phyloP scores from a whole-genome alignment of 2,888 invertebrate genomes.

The Ophion ellenae region DNA sequence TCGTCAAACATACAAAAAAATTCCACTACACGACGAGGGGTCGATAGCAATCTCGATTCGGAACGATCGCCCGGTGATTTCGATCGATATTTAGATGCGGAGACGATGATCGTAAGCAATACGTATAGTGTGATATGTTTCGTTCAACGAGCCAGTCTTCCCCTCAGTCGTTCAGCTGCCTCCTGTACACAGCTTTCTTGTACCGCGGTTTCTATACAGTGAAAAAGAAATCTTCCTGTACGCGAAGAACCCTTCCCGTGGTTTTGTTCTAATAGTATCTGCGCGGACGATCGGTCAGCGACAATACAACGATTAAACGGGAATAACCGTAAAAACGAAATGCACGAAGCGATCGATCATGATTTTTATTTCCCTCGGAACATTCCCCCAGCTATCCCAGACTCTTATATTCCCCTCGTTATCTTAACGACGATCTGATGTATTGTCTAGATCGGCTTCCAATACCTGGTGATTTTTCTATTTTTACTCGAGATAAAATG shows the following conservation, averaged over 20 bases:
- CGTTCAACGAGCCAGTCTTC: constrained; percentile 48
- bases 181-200: constrained; percentile 15
- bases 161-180: constrained; percentile 61
- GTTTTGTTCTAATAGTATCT: constrained; percentile 65
- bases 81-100: constrained; percentile 26
- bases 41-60: constrained; percentile 60
- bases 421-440: constrained; percentile 18
- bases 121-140: constrained; percentile 24
- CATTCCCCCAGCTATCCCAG: background rate
- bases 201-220: background rate
- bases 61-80: constrained; percentile 49
- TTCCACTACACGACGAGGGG: constrained; percentile 27
- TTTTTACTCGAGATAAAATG: background rate
- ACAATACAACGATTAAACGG: constrained; percentile 68
- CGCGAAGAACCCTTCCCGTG: constrained; percentile 61
- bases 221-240: constrained; percentile 33
- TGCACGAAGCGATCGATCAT: background rate
- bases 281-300: constrained; percentile 71
- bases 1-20: constrained; percentile 24
- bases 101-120: constrained; percentile 25
- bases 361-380: constrained; percentile 27
- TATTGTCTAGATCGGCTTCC: background rate
- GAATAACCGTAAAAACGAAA: constrained; percentile 38
- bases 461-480: background rate
- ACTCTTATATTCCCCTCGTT: background rate